Evolutionary conservation across 1,140 invertebrate species (phyloP), one percentile per base, ranked within the genome.

Genomic region (Drosophila rhopaloa): DNA sequence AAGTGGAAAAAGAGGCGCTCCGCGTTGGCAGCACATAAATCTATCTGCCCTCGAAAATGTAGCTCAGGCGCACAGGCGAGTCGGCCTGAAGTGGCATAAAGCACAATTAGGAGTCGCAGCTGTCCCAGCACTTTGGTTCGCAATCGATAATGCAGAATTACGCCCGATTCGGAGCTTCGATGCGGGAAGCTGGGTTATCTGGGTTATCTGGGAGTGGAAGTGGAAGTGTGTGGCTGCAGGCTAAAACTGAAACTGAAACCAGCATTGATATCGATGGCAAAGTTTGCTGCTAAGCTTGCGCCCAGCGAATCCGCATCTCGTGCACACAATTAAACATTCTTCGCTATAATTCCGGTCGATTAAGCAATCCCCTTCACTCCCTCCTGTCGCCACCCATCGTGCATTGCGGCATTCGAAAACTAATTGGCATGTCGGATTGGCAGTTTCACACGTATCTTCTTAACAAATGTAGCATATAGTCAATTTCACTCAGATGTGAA

Each of bases 291-390:
- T 37, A 32, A 38, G 61, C 53, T 19, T 32, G 29, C 41, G 35
- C 13, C 19, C 44, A 51, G 24, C 44, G 44, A 40, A 55, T 62
- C 16, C 47, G 55, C 50, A 57, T 48, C 13, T 37, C 38, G 46
- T 63, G 44, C 76, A 73, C 66, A 80, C 75, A 79, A 84, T 84
- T 84, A 84, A 84, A 56, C 59, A 57, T 57, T 74, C 29, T 44
- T 37, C 24, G 59, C 67, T 67, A 68, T 84, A 84, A 84, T 83
- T 83, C 76, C 81, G 60, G 19, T 9, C 57, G 65, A 84, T 72
- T 84, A 67, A 63, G 58, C 65, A 48, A 14, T 11, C 35, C n/a
- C 7, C 27, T 4, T 16, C n/a, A 51, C 1, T 41, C 3, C 27
- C 1, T 41, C 3, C 27, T 32, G 11, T 14, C 8, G 3, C 9